A percentile compares a stretch with the other conserved stretches of the same genome.
These are phyloP conservation scores for Sipha flava DNA, from an alignment of 1,140 invertebrate genomes.

Conservation along the genomic window DNA sequence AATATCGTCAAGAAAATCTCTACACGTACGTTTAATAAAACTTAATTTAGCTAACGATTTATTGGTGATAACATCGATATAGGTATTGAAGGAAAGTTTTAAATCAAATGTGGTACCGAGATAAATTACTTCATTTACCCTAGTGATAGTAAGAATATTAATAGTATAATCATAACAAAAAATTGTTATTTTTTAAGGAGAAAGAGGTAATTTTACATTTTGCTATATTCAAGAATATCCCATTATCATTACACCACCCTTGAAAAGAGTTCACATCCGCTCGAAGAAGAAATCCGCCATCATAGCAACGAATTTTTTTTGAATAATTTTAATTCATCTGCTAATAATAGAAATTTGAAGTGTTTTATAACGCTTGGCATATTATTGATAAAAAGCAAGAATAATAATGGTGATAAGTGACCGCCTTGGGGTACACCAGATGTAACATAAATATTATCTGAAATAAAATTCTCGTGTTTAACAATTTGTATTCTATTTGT, in stretches of 20 bases:
- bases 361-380: background rate
- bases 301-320: background rate
- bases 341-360: background rate
- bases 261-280: background rate
- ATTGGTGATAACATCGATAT: background rate
- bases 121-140: background rate
- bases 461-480: background rate
- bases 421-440: no score
- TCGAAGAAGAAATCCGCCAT: background rate
- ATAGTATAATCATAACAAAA: background rate
- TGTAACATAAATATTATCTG: background rate
- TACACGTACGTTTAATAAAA: background rate
- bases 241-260: background rate
- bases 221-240: background rate
- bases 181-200: background rate
- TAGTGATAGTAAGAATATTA: background rate
- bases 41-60: background rate
- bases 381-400: background rate
- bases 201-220: background rate
- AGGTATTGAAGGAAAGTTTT: background rate
- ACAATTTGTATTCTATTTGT: background rate
- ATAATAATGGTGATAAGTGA: background rate
- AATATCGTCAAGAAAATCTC: background rate
- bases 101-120: background rate
- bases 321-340: background rate